Conservation (phyloP, 2,888 invertebrate species). For the Anagyrus pseudococci region DNA sequence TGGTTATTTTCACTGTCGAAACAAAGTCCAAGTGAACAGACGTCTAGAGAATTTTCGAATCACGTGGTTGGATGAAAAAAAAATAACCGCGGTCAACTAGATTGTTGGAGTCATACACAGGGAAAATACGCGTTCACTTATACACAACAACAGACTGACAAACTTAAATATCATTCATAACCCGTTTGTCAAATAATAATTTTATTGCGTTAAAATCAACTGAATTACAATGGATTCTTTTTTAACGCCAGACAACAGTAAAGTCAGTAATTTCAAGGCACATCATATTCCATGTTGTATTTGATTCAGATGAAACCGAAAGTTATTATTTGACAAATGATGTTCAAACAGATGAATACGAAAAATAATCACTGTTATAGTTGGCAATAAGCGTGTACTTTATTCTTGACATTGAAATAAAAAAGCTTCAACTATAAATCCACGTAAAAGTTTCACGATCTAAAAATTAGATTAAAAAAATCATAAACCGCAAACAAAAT, state of each 20-base stretch:
- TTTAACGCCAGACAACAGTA: too few relatives aligned
- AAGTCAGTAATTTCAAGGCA: too few relatives aligned
- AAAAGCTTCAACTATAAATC: neutral
- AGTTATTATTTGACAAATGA: slow-evolving; percentile 20
- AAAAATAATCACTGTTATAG: slow-evolving; percentile 21
- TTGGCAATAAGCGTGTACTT: neutral
- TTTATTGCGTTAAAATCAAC: too few relatives aligned
- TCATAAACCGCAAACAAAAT: neutral
- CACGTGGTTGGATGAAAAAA: slow-evolving; percentile 8
- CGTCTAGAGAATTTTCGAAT: slow-evolving; percentile 35
- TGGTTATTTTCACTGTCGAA: slow-evolving; percentile 24
- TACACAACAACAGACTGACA: neutral
- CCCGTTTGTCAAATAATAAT: too few relatives aligned
- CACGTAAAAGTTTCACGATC: neutral
- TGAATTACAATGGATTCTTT: too few relatives aligned
- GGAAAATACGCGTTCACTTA: slow-evolving; percentile 6
- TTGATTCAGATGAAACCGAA: too few relatives aligned
- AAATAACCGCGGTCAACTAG: slow-evolving; percentile 24
- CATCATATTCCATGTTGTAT: too few relatives aligned
- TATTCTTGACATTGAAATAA: neutral
- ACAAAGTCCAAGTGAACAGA: slow-evolving; percentile 17
- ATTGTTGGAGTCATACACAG: slow-evolving; percentile 35
- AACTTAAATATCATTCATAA: neutral
- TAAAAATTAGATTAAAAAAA: neutral
- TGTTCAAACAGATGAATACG: neutral